Evolutionary conservation across 1,140 invertebrate genomes (phyloP), one percentile per base, ranked within the genome.

Genomic region (Cephus cinctus): DNA sequence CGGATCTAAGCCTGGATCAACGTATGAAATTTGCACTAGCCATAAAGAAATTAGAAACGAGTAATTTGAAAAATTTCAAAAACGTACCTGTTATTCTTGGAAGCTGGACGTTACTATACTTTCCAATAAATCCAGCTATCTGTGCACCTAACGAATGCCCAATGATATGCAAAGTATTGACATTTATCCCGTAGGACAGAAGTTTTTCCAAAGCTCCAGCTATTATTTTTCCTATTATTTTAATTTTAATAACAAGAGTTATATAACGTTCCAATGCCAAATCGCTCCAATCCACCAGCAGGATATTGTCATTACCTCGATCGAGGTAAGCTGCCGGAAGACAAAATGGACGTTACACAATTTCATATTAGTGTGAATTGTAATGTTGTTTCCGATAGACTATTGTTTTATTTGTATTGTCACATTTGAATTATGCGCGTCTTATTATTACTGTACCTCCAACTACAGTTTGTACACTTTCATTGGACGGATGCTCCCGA

Each of bases 1-100:
- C 2, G 83, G 82, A 62, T 84, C 83, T 31, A 84, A 64, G 5
- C 77, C 81, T 51, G 77, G 51, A 55, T 71, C 9, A 20, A 30
- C 3, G 14, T 9, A 30, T 2, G 2, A 11, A 11, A 12, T 3
- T 3, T 30, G 14, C 11, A 30, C 27, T 11, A 30, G 14, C 27
- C 9, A 2, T 30, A 9, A 2, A 2, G 9, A 2, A 30, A 30
- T 11, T 30, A 9, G 27, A 30, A 11, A 2, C 9, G 8, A 12
- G 27, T 2, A 2, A 12, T 9, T 30, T 30, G 27, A 30, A 30
- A 30, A 30, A 9, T 1, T 9, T 30, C 12, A 12, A 30, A 12
- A 30, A 1, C 9, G 8, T 43, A 66, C 54, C 54, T 30, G 54
- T 56, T 43, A 56, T 56, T 23, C 54, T 49, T 6, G 46, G 54